Conservation (phyloP, 2,113 vertebrate species). For the Eublepharis macularius region DNA sequence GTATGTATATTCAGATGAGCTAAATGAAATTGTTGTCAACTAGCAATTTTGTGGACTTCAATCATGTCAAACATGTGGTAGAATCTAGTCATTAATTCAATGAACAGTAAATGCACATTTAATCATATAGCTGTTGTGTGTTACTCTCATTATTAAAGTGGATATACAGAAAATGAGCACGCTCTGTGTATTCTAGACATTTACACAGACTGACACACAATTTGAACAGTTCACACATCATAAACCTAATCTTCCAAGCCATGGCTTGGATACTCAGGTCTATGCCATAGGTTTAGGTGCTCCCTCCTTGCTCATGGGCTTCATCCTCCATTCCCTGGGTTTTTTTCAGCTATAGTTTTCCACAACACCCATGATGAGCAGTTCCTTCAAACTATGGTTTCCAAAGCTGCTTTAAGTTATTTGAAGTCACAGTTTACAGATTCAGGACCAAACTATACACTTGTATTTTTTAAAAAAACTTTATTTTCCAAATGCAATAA, state of each 20-base stretch:
- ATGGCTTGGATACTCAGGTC: neutral
- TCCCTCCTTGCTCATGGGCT: neutral
- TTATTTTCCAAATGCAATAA: too few species aligned
- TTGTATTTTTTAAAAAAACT: too few species aligned
- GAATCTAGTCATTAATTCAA: neutral
- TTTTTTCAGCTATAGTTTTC: neutral
- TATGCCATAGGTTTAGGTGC: neutral
- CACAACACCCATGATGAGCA: too few species aligned
- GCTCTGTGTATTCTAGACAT: neutral
- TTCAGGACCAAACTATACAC: too few species aligned
- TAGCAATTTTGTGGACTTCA: neutral
- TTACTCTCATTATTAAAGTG: neutral
- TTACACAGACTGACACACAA: neutral
- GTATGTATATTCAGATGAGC: neutral
- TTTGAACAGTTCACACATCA: neutral
- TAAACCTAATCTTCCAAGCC: neutral
- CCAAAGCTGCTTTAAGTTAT: neutral
- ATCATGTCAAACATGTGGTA: neutral
- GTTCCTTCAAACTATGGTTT: neutral
- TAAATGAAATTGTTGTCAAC: neutral
- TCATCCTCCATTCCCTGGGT: neutral
- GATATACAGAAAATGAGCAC: neutral
- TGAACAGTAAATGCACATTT: neutral
- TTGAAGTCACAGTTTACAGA: too few species aligned
- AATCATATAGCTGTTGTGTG: neutral